These are phyloP conservation scores for Ceuthmochares aereus DNA, from an alignment of 2,113 vertebrate species.

Conservation along the genomic window DNA sequence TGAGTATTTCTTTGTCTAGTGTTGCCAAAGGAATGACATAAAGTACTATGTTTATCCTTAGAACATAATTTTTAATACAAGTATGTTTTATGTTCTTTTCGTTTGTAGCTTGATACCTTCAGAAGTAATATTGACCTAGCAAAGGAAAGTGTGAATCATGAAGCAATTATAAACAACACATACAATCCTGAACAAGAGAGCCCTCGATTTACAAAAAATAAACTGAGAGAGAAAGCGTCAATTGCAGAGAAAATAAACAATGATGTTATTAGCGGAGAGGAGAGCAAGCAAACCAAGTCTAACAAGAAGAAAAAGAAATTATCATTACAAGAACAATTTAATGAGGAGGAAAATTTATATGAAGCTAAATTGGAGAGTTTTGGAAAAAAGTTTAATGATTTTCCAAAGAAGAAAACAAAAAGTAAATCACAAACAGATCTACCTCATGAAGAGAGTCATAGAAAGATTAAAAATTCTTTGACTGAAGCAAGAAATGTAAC, in stretches of 20 bases:
- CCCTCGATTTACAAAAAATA: slow-evolving; percentile 82
- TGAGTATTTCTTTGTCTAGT: background rate
- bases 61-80: background rate
- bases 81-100: slow-evolving; percentile 40
- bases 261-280: slow-evolving; percentile 67
- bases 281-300: slow-evolving; percentile 47
- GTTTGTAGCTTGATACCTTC: slow-evolving; percentile 84
- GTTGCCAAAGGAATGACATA: background rate
- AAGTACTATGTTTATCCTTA: background rate
- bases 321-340: slow-evolving; percentile 45
- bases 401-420: slow-evolving; percentile 54
- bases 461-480: slow-evolving; percentile 73
- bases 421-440: slow-evolving; percentile 56
- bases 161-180: slow-evolving; percentile 79
- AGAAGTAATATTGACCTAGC: slow-evolving; percentile 80
- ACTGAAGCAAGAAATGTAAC: slow-evolving; percentile 43
- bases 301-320: slow-evolving; percentile 78
- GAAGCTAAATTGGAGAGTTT: slow-evolving; percentile 36
- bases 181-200: slow-evolving; percentile 80
- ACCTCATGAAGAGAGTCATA: slow-evolving; percentile 55
- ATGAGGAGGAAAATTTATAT: slow-evolving; percentile 57
- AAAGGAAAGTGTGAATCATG: slow-evolving; percentile 80
- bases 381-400: slow-evolving; percentile 43
- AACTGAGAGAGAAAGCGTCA: slow-evolving; percentile 73
- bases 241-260: slow-evolving; percentile 79